phyloP scores from a whole-genome alignment of 2,797 vertebrate species.

The Pangasius krempfi region DNA sequence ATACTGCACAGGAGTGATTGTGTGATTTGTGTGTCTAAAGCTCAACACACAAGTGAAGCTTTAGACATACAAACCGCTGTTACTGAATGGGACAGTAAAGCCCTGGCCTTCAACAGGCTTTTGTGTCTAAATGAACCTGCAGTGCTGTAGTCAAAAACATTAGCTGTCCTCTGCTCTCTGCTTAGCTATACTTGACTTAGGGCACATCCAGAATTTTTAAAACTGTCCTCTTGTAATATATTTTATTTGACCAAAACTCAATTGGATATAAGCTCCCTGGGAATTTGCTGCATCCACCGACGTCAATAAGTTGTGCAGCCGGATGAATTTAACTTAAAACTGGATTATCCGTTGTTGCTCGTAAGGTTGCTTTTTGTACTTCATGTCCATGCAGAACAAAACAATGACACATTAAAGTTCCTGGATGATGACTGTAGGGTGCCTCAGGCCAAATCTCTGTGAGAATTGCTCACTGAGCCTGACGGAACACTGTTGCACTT shows the following conservation, averaged over 20 bases:
- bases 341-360: background rate
- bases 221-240: no score
- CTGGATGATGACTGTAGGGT: background rate
- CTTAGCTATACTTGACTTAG: background rate
- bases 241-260: background rate
- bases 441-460: background rate
- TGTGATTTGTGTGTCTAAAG: background rate
- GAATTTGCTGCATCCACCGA: background rate
- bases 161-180: background rate
- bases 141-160: background rate
- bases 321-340: background rate
- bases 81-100: background rate
- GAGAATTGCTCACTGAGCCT: background rate
- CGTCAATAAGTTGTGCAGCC: background rate
- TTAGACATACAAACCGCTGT: background rate
- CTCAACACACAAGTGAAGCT: background rate
- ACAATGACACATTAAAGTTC: background rate
- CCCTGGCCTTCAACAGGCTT: background rate
- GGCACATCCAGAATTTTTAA: background rate
- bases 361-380: background rate
- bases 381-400: background rate
- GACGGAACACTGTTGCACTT: background rate
- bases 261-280: background rate
- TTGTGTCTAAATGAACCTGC: constrained; percentile 4
- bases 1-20: background rate